These are phyloP conservation scores for Notodonta dromedarius DNA, from an alignment of 2,888 invertebrate genomes.

Conservation along the genomic window DNA sequence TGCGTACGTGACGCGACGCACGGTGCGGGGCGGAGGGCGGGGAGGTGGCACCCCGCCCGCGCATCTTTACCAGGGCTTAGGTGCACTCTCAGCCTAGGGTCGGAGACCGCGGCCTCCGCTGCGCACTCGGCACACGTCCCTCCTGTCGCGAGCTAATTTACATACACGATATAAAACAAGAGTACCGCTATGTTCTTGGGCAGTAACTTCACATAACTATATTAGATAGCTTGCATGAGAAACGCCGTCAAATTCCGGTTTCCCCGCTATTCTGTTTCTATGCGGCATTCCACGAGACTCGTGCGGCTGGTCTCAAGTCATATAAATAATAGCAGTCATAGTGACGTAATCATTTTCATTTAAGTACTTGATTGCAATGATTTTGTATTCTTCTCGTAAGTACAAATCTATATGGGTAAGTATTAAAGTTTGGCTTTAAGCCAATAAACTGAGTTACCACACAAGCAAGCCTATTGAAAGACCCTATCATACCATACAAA, in stretches of 20 bases:
- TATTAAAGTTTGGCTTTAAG: not conserved
- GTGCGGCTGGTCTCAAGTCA: slow-evolving; percentile 49
- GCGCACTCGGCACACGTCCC: slow-evolving; percentile 43
- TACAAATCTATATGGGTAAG: no score
- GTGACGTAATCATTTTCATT: slow-evolving; percentile 48
- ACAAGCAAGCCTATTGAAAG: no score
- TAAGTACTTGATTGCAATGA: not conserved
- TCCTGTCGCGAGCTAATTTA: slow-evolving; percentile 53
- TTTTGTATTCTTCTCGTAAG: no score
- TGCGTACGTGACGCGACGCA: slow-evolving; percentile 74
- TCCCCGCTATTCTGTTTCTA: slow-evolving; percentile 69
- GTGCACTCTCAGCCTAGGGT: slow-evolving; percentile 65
- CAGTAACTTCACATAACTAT: slow-evolving; percentile 48
- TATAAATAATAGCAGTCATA: slow-evolving; percentile 56
- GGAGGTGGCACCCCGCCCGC: slow-evolving; percentile 58
- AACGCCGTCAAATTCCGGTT: slow-evolving; percentile 68
- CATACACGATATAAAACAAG: slow-evolving; percentile 52
- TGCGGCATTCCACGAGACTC: slow-evolving; percentile 50
- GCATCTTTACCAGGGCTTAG: slow-evolving; percentile 60
- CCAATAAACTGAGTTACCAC: not conserved
- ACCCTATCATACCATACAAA: no score
- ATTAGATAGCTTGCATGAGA: slow-evolving; percentile 52
- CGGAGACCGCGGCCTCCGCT: slow-evolving; percentile 59
- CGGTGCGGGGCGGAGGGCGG: slow-evolving; percentile 53
- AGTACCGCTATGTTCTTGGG: slow-evolving; percentile 51